Evolutionary conservation across 2,888 invertebrate species (phyloP).

Genomic region (Polydrusus pterygomalis): DNA sequence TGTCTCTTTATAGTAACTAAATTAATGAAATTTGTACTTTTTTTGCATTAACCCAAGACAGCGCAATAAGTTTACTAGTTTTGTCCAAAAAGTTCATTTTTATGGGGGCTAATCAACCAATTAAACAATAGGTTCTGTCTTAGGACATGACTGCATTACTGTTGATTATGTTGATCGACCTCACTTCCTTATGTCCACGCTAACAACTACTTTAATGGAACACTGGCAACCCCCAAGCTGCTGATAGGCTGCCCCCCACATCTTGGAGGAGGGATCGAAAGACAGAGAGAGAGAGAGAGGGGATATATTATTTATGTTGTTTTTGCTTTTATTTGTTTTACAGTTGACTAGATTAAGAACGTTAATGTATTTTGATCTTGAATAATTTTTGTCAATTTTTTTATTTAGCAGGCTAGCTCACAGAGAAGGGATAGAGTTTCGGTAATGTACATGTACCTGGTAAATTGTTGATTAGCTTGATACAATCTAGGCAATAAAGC

Average conservation of each 20-base stretch:
- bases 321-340: conserved; percentile 45
- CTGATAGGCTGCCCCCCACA: conserved; percentile 33
- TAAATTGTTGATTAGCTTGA: background rate
- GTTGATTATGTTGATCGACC: conserved; percentile 10
- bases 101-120: no score
- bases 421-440: conserved; percentile 48
- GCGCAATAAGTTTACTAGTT: no score
- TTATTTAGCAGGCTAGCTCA: conserved; percentile 47
- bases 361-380: background rate
- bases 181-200: background rate
- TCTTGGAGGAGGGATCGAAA: conserved; percentile 43
- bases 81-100: no score
- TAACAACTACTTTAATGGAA: conserved; percentile 31
- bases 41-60: no score
- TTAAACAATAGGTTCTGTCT: no score
- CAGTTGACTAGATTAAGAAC: conserved; percentile 12
- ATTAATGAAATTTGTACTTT: no score
- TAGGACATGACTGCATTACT: background rate
- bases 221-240: conserved; percentile 31
- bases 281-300: conserved; percentile 43
- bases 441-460: background rate
- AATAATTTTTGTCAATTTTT: conserved; percentile 24
- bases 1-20: no score
- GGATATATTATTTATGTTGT: conserved; percentile 13
- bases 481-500: background rate